Evolutionary conservation across 1,140 invertebrate species (phyloP).

Genomic region (Sycophila sp.): DNA sequence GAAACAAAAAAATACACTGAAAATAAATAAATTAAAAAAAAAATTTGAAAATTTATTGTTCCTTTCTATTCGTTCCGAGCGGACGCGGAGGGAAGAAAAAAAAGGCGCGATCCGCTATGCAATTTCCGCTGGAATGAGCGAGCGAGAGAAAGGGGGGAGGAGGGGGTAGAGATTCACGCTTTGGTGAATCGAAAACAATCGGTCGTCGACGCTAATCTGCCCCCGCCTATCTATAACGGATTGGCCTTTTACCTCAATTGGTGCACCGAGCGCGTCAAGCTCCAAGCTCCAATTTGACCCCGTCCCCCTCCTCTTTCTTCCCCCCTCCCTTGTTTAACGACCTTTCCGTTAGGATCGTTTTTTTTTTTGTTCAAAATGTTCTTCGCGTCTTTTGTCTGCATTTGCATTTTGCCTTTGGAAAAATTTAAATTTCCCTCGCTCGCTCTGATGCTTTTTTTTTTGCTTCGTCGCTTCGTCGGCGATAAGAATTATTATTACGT

Average conservation of each 20-base stretch:
- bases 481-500: not conserved
- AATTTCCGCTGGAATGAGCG: conserved; percentile 10
- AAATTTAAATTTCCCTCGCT: no score
- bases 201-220: not conserved
- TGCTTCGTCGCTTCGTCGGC: not conserved
- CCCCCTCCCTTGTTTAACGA: no score
- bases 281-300: no score
- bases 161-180: conserved; percentile 15
- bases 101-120: conserved; percentile 9
- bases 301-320: not conserved
- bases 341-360: no score
- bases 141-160: not conserved
- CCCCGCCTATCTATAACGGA: not conserved
- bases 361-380: no score
- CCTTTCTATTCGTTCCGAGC: not conserved
- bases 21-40: no score
- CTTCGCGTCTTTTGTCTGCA: no score
- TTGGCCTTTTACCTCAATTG: conserved; percentile 4
- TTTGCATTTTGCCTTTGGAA: no score
- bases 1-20: no score
- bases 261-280: no score
- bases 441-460: no score
- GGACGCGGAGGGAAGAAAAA: not conserved
- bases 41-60: no score
- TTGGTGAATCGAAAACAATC: conserved; percentile 26